These are phyloP conservation scores for Drosophila pachea DNA, from an alignment of 1,140 invertebrate species.

Conservation along the genomic window DNA sequence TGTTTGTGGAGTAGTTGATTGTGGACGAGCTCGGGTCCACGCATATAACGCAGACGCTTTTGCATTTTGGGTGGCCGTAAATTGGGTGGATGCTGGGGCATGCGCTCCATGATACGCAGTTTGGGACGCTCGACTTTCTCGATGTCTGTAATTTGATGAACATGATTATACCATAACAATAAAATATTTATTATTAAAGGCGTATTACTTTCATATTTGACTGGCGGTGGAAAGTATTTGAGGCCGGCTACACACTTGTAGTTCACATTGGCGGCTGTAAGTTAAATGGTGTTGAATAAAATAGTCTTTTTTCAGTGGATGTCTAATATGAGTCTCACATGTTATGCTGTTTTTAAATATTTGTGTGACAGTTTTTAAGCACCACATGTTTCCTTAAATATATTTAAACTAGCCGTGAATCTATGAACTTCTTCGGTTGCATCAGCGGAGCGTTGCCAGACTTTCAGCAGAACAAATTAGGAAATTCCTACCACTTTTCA, in stretches of 20 bases:
- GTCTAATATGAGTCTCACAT: slow-evolving; percentile 18
- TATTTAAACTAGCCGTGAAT: slow-evolving; percentile 7
- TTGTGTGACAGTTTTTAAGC: slow-evolving; percentile 47
- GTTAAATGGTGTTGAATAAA: slow-evolving; percentile 7
- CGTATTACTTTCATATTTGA: slow-evolving; percentile 82
- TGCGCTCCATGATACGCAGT: slow-evolving; percentile 84
- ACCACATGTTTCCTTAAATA: slow-evolving; percentile 44
- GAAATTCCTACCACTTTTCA: background rate
- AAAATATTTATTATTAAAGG: background rate
- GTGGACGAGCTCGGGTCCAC: slow-evolving; percentile 92
- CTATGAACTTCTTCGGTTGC: slow-evolving; percentile 35
- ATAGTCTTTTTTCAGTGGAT: too few relatives aligned
- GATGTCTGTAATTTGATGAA: slow-evolving; percentile 81
- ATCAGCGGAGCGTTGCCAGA: slow-evolving; percentile 42
- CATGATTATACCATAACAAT: background rate
- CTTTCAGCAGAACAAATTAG: background rate
- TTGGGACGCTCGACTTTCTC: slow-evolving; percentile 86
- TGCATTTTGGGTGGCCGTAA: slow-evolving; percentile 89
- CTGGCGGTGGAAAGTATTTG: slow-evolving; percentile 83
- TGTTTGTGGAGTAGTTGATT: slow-evolving; percentile 92
- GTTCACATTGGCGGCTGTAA: slow-evolving; percentile 47
- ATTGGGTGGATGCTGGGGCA: slow-evolving; percentile 84
- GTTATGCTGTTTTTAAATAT: slow-evolving; percentile 46
- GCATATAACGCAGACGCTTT: slow-evolving; percentile 88
- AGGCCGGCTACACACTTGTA: slow-evolving; percentile 79